These are phyloP conservation scores for Linnaemya vulpina DNA, from an alignment of 2,888 invertebrate genomes.

Conservation along the genomic window DNA sequence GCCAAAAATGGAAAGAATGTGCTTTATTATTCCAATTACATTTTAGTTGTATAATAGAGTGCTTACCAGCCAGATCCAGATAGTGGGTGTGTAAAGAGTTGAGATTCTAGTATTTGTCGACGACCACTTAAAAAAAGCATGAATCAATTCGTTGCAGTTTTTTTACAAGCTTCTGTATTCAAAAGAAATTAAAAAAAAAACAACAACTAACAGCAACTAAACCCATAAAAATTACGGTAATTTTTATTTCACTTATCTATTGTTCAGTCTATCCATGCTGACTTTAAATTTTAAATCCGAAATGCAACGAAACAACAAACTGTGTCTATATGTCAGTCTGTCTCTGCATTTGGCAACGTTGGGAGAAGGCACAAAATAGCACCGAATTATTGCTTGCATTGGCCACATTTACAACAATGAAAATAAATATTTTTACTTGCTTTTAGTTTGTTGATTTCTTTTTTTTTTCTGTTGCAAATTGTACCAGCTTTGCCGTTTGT, in stretches of 20 bases:
- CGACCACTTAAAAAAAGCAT: conserved; percentile 56
- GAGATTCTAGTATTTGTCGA: conserved; percentile 41
- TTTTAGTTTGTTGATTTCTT: conserved; percentile 7
- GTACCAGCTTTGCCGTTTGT: conserved; percentile 42
- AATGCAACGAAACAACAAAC: conserved; percentile 28
- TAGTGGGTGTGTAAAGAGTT: conserved; percentile 47
- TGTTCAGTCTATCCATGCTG: conserved; percentile 19
- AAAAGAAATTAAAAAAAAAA: conserved; percentile 21
- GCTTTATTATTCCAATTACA: conserved; percentile 23
- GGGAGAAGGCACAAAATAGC: conserved; percentile 33
- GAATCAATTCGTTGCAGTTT: conserved; percentile 58
- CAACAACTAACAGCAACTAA: conserved; percentile 22
- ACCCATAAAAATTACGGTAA: conserved; percentile 64
- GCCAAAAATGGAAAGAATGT: conserved; percentile 22
- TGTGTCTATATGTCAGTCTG: conserved; percentile 9
- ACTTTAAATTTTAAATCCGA: conserved; percentile 4
- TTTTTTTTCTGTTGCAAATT: conserved; percentile 27
- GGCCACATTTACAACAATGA: conserved; percentile 66
- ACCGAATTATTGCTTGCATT: conserved; percentile 64
- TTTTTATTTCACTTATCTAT: conserved; percentile 55
- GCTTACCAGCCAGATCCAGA: conserved; percentile 40
- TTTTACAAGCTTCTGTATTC: conserved; percentile 59
- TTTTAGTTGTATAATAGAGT: conserved; percentile 34
- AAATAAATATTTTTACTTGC: conserved; percentile 31
- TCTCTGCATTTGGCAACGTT: conserved; percentile 47